These are phyloP conservation scores for Bujurquina vittata DNA, from an alignment of 2,113 vertebrate species.

Conservation along the genomic window DNA sequence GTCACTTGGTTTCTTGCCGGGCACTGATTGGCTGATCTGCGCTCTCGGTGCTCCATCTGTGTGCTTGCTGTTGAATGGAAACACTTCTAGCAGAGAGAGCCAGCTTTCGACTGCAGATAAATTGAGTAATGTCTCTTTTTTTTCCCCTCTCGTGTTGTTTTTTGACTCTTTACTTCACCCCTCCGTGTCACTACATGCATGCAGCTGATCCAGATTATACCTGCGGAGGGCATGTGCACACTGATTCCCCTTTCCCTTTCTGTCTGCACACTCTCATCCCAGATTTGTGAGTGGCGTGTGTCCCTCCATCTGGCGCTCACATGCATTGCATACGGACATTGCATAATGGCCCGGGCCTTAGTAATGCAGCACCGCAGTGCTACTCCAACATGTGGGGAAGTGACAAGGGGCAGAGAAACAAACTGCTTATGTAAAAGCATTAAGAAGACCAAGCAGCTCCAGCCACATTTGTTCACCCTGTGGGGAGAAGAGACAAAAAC, in stretches of 20 bases:
- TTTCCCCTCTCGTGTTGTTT: background rate
- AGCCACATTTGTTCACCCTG: constrained; percentile 20
- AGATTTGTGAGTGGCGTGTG: constrained; percentile 69
- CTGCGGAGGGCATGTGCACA: constrained; percentile 7
- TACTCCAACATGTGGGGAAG: constrained; percentile 43
- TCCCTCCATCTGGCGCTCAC: constrained; percentile 63
- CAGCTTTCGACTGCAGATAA: background rate
- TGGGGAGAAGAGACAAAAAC: constrained; percentile 9
- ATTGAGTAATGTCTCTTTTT: background rate
- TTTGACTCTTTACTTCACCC: background rate
- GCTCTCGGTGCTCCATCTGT: background rate
- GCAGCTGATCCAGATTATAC: constrained; percentile 27
- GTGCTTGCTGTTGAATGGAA: background rate
- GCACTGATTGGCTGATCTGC: too few relatives aligned
- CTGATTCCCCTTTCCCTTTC: background rate
- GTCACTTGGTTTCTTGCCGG: background rate
- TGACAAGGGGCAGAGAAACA: constrained; percentile 49
- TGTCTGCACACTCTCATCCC: constrained; percentile 16
- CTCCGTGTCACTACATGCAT: background rate
- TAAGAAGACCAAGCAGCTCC: constrained; percentile 45
- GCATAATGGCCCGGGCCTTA: constrained; percentile 52
- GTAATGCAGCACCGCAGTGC: constrained; percentile 20
- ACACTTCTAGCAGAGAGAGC: background rate
- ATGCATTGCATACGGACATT: constrained; percentile 58
- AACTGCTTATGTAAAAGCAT: constrained; percentile 74